Base-by-base conservation (phyloP, 2,888 invertebrate species). In the Synanthedon andrenaeformis region DNA sequence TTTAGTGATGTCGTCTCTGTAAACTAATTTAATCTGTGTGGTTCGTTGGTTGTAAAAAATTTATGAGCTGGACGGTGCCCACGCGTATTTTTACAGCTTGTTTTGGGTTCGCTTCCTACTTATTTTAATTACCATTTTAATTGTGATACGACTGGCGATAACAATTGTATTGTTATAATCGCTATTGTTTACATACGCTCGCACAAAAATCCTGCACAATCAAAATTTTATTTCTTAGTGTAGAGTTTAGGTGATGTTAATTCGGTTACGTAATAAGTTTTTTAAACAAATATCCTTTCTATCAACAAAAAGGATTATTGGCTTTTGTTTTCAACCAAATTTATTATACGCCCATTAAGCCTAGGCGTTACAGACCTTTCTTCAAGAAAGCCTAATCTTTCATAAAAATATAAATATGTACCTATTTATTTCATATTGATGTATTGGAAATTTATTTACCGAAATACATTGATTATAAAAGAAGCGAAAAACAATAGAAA, bases 121-220 rank as follows among this genome's bases (percentile, higher is more conserved):
- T 77, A 76, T 78, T 77, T 79, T 80, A 84, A 84, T 85, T 80
- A 79, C 69, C 74, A 74, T 79, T 78, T 77, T 79, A 79, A 83
- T 80, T 80, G 69, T 71, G 72, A 70, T 73, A 72, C 69, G 62
- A 66, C 72, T 59, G 60, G 63, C 64, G 76, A 82, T 82, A 76
- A 79, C 67, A 61, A 80, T 80, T 75, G 57, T 60, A 67, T 59
- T 60, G 62, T 66, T 66, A 66, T 66, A 64, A 71, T 68, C 58
- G 72, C 74, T 72, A 80, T 81, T 82, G 79, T 81, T 75, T 60
- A 60, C 66, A 74, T 69, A 70, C 67, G 61, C 69, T 68, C 67
- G 63, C 69, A 66, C 58, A 65, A 66, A 65, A 70, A 63, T 59
- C 13, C n/a, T 51, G 28, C 28, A 19, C n/a, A 51, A 51, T 23